Conservation (phyloP, 2,797 vertebrate genomes). For the Hoplostethus mediterraneus region DNA sequence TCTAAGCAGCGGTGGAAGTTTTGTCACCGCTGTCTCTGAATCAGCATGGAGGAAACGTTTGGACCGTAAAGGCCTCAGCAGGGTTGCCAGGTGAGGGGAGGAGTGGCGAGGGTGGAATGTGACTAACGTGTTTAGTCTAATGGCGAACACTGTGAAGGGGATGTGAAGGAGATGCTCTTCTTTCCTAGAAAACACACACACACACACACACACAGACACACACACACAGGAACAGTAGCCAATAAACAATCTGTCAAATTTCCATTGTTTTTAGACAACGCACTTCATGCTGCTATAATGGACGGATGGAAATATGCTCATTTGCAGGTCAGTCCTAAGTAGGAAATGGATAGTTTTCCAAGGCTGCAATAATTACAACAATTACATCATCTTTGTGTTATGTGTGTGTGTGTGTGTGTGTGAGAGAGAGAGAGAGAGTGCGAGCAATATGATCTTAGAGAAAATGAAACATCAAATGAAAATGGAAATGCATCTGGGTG, state of each 20-base stretch:
- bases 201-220: conserved; percentile 23
- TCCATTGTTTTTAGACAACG: neutral
- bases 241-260: conserved; percentile 15
- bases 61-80: conserved; percentile 6
- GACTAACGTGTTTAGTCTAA: conserved; percentile 58
- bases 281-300: conserved; percentile 18
- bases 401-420: conserved; percentile 52
- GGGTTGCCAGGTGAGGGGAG: conserved; percentile 38
- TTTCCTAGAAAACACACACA: conserved; percentile 42
- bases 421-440: conserved; percentile 16
- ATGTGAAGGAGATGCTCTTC: conserved; percentile 22
- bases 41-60: conserved; percentile 7
- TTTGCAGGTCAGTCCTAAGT: conserved; percentile 68
- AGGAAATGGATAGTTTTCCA: conserved; percentile 71
- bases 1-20: neutral
- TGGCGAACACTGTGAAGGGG: conserved; percentile 39
- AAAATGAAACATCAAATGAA: conserved; percentile 61
- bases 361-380: conserved; percentile 78
- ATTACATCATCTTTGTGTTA: conserved; percentile 77
- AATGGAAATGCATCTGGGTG: conserved; percentile 55
- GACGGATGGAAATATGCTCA: conserved; percentile 38
- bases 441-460: conserved; percentile 58
- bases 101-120: conserved; percentile 46
- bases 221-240: conserved; percentile 23
- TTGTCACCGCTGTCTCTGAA: conserved; percentile 30